These are phyloP conservation scores for Valencia hispanica DNA, from an alignment of 2,797 vertebrate genomes.

Conservation along the genomic window DNA sequence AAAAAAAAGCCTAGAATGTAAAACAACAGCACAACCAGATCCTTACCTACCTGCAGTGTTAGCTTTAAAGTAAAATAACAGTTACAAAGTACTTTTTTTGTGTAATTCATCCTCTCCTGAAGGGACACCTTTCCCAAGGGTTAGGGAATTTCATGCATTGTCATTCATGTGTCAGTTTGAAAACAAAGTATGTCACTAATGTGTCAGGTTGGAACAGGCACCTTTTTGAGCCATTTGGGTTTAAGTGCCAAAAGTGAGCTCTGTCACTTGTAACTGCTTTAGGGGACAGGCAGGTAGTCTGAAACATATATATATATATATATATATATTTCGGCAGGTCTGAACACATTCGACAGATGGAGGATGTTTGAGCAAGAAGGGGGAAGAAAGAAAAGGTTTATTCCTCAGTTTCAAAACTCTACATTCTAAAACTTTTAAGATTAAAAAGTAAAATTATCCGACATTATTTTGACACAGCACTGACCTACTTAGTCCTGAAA, in stretches of 20 bases:
- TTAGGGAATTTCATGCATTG: slow-evolving; percentile 13
- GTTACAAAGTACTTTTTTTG: rapidly evolving
- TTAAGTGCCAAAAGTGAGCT: slow-evolving; percentile 39
- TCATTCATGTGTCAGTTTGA: slow-evolving; percentile 6
- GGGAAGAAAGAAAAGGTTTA: slow-evolving; percentile 2
- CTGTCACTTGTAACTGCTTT: slow-evolving; percentile 49
- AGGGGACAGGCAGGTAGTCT: slow-evolving; percentile 58
- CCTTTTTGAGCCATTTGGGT: slow-evolving; percentile 17
- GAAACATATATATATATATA: slow-evolving; percentile 19
- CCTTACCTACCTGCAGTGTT: neutral
- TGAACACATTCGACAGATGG: slow-evolving; percentile 59
- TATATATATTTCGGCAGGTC: slow-evolving; percentile 34
- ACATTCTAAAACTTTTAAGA: slow-evolving; percentile 20
- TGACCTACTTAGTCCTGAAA: neutral
- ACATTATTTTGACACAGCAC: slow-evolving; percentile 24
- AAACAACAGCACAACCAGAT: neutral
- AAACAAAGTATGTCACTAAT: slow-evolving; percentile 33
- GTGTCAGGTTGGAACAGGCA: slow-evolving; percentile 34
- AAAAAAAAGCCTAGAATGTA: neutral
- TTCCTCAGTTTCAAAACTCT: slow-evolving; percentile 13
- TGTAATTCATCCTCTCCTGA: neutral
- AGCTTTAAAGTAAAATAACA: neutral
- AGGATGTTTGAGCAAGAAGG: slow-evolving; percentile 48
- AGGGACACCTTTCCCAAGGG: slow-evolving; percentile 17
- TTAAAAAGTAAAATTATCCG: slow-evolving; percentile 3